Percentiles rank a stretch among this genome's conserved stretches.
Evolutionary conservation across 2,888 invertebrate species (phyloP).

Genomic region (Orthosia cruda): DNA sequence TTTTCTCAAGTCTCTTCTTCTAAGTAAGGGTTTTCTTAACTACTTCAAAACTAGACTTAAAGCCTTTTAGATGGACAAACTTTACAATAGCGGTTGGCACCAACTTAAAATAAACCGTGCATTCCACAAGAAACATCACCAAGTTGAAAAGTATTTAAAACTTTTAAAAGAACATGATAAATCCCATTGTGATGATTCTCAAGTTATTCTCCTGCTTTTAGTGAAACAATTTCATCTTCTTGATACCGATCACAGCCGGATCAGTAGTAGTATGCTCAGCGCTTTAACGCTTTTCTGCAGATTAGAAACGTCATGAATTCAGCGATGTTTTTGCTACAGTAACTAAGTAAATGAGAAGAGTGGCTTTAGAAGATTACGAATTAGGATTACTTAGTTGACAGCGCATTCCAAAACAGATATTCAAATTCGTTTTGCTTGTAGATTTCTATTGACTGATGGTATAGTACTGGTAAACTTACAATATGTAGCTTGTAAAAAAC

Average conservation of each 20-base stretch:
- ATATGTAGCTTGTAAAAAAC: background rate
- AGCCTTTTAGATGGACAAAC: background rate
- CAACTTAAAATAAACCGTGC: background rate
- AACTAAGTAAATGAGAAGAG: slow-evolving; percentile 39
- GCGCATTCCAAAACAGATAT: background rate
- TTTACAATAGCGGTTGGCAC: background rate
- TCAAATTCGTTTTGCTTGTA: background rate
- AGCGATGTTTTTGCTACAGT: slow-evolving; percentile 41
- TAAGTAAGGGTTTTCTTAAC: background rate
- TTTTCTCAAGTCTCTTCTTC: too few species aligned
- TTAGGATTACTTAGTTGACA: slow-evolving; percentile 2
- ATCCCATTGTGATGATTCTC: background rate
- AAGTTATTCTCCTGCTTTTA: background rate
- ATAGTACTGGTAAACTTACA: background rate
- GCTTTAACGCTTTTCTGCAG: slow-evolving; percentile 9
- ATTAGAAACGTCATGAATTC: slow-evolving; percentile 29
- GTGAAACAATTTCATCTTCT: background rate
- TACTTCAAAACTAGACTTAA: background rate
- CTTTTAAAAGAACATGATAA: background rate
- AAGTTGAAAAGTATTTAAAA: background rate
- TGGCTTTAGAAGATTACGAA: slow-evolving; percentile 28
- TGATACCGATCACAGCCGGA: background rate
- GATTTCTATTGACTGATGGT: background rate
- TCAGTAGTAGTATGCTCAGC: background rate
- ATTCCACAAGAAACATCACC: background rate